A percentile compares a stretch with the other conserved stretches of the same genome.
phyloP scores from a whole-genome alignment of 2,797 vertebrate genomes.

The Sarcophilus harrisii region DNA sequence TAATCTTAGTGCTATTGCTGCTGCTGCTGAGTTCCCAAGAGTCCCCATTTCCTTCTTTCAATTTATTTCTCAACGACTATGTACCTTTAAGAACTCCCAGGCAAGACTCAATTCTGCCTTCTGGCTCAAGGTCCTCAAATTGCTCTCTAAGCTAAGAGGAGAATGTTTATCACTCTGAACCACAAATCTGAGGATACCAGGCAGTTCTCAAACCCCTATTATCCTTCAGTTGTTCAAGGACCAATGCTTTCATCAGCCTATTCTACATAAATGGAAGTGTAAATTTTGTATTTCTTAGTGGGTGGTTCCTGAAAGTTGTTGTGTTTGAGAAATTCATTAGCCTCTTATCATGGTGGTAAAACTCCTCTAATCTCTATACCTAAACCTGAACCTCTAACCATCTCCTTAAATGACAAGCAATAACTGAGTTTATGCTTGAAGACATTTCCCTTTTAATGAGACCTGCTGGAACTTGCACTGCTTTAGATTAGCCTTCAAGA shows the following conservation, averaged over 20 bases:
- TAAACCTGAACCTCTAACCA: neutral
- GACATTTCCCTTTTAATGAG: neutral
- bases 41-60: neutral
- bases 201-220: neutral
- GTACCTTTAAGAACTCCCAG: neutral
- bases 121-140: neutral
- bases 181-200: neutral
- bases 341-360: neutral
- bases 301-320: neutral
- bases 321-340: neutral
- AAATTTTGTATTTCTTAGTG: neutral
- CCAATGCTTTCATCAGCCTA: neutral
- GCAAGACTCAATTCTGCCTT: neutral
- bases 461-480: neutral
- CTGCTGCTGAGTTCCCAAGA: neutral
- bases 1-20: neutral
- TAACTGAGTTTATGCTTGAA: neutral
- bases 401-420: neutral
- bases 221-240: neutral
- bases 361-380: neutral
- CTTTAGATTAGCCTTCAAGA: neutral
- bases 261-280: neutral
- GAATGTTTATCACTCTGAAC: neutral
- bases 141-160: neutral
- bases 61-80: neutral